A percentile compares a stretch with the other conserved stretches of the same genome.
Evolutionary conservation across 2,797 vertebrate genomes (phyloP).

Genomic region (Galagoides demidoff): DNA sequence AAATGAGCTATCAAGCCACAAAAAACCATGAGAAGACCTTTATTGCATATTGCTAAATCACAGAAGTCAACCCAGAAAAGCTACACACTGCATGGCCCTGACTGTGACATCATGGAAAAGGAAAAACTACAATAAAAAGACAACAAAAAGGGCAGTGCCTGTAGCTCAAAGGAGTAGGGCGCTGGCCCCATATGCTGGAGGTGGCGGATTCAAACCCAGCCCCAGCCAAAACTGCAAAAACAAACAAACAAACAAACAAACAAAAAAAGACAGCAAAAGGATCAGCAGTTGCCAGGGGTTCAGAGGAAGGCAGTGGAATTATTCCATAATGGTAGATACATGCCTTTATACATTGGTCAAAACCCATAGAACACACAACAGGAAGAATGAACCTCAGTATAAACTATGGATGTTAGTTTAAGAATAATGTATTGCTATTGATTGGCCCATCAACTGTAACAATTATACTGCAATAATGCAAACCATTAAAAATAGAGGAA

Average conservation of each 20-base stretch:
- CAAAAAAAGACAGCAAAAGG: background rate
- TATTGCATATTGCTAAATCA: background rate
- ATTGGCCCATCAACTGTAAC: background rate
- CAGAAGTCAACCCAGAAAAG: background rate
- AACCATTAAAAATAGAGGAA: background rate
- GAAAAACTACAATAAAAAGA: background rate
- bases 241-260: no score
- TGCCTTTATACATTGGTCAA: background rate
- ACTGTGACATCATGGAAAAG: background rate
- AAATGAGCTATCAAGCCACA: background rate
- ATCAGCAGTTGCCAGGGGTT: no score
- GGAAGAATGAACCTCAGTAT: background rate
- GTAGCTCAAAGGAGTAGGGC: no score
- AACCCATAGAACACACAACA: background rate
- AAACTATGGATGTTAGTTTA: background rate
- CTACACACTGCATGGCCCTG: background rate
- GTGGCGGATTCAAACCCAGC: no score
- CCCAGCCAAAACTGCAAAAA: no score
- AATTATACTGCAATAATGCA: background rate
- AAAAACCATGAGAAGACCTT: background rate
- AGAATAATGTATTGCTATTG: background rate
- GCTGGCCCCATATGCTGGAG: no score
- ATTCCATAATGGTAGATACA: background rate
- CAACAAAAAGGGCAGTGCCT: background rate
- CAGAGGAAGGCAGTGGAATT: background rate